A percentile compares a stretch with the other conserved stretches of the same genome.
Evolutionary conservation across 2,888 invertebrate species (phyloP).

Genomic region (Tachina lurida): DNA sequence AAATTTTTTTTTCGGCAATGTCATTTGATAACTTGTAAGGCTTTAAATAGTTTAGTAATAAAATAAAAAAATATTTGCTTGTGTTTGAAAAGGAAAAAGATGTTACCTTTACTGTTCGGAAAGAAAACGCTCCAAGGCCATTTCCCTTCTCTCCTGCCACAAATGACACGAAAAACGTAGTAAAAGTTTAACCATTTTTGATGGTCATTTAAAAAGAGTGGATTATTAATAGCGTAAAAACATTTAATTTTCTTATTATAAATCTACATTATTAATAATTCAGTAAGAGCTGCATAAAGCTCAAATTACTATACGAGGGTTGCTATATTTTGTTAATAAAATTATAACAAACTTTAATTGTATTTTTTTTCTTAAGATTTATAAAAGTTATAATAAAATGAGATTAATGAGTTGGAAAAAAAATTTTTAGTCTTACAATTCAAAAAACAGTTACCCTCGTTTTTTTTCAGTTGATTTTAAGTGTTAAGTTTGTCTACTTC

Average conservation of each 20-base stretch:
- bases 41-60: no score
- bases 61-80: no score
- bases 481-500: not conserved
- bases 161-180: no score
- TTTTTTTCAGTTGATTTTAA: not conserved
- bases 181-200: not conserved
- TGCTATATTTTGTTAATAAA: not conserved
- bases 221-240: conserved; percentile 39
- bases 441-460: not conserved
- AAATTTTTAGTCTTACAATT: not conserved
- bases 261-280: conserved; percentile 13
- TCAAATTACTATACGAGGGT: not conserved
- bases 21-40: no score
- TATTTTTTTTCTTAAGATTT: not conserved
- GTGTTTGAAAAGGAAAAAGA: no score
- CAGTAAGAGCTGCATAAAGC: not conserved
- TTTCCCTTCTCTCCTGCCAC: no score
- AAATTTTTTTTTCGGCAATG: no score
- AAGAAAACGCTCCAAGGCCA: no score
- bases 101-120: no score
- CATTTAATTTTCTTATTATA: conserved; percentile 32
- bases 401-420: not conserved
- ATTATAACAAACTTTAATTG: not conserved
- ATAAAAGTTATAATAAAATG: not conserved
- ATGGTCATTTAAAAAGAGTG: not conserved